Evolutionary conservation across 2,888 invertebrate species (phyloP).

Genomic region (Limnephilus auricula): DNA sequence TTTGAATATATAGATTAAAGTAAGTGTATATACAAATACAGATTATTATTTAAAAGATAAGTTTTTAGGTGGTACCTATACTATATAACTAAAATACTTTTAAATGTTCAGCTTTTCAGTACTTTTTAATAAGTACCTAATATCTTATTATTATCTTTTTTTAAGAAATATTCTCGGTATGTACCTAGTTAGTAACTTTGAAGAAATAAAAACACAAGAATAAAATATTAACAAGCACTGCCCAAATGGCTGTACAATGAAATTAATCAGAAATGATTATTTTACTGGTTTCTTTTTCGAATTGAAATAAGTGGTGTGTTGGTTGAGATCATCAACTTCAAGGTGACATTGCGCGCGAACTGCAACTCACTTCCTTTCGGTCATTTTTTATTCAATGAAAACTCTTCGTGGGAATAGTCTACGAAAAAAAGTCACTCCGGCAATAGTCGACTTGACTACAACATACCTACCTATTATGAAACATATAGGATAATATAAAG

Average conservation of each 20-base stretch:
- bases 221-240: slow-evolving; percentile 13
- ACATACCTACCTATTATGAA: background rate
- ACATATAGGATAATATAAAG: too few relatives aligned
- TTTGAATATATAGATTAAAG: too few relatives aligned
- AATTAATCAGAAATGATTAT: slow-evolving; percentile 53
- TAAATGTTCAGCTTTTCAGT: too few relatives aligned
- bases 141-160: too few relatives aligned
- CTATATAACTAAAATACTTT: background rate
- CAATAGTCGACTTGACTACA: background rate
- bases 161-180: background rate
- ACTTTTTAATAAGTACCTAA: too few relatives aligned
- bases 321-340: slow-evolving; percentile 65
- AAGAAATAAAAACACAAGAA: background rate
- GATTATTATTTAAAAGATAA: too few relatives aligned
- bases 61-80: background rate
- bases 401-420: slow-evolving; percentile 48
- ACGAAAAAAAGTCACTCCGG: background rate
- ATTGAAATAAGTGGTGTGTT: slow-evolving; percentile 51
- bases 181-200: background rate
- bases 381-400: slow-evolving; percentile 47
- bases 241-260: slow-evolving; percentile 17
- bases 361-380: slow-evolving; percentile 51
- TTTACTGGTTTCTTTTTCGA: slow-evolving; percentile 51
- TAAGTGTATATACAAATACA: too few relatives aligned
- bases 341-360: slow-evolving; percentile 57